Evolutionary conservation across 2,888 invertebrate genomes (phyloP).

Genomic region (Apodemia mormo): DNA sequence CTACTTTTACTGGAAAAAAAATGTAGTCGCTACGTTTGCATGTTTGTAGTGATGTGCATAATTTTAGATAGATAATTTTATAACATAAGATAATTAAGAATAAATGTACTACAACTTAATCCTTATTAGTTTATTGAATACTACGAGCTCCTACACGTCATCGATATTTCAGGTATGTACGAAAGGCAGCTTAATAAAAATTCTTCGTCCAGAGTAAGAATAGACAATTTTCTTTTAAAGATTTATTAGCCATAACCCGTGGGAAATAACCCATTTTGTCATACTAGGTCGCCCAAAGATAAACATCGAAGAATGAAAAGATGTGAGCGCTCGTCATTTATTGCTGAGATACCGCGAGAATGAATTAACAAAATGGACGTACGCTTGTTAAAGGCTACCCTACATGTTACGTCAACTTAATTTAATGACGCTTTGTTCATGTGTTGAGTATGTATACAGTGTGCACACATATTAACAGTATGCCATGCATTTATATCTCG

Average conservation of each 20-base stretch:
- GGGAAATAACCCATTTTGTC: neutral
- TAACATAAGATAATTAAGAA: neutral
- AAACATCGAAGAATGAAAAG: neutral
- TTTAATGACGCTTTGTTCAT: neutral
- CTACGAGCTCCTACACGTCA: neutral
- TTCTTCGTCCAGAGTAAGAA: neutral
- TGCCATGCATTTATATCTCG: neutral
- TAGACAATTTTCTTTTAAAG: neutral
- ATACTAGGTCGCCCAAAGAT: neutral
- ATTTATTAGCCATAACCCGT: neutral
- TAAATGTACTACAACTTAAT: neutral
- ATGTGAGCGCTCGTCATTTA: neutral
- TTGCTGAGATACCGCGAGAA: neutral
- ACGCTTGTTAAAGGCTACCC: neutral
- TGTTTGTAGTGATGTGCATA: neutral
- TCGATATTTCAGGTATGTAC: neutral
- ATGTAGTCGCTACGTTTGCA: neutral
- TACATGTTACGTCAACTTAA: neutral
- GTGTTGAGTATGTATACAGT: neutral
- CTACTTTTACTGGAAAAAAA: neutral
- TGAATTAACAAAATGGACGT: neutral
- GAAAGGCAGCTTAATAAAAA: neutral
- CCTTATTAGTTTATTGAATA: neutral
- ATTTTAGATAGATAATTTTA: neutral
- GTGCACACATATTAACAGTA: neutral